Evolutionary conservation across 2,888 invertebrate genomes (phyloP).

Genomic region (Chelonus formosanus): DNA sequence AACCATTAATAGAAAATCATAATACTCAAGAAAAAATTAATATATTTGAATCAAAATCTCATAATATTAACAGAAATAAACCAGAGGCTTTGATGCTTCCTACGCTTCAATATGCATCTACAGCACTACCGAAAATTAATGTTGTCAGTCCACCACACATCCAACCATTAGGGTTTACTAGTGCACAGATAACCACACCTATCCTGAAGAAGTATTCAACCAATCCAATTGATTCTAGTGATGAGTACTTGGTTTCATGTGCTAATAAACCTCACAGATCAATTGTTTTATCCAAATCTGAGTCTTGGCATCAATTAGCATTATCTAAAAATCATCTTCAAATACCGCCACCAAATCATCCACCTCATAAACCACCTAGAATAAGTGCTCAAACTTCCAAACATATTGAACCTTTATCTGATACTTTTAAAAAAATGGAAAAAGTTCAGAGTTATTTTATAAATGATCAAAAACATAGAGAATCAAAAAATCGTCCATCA

Average conservation of each 20-base stretch:
- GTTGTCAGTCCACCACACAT: slow-evolving; percentile 44
- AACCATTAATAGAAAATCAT: slow-evolving; percentile 45
- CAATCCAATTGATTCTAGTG: slow-evolving; percentile 56
- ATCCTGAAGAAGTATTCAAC: slow-evolving; percentile 34
- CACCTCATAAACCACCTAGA: slow-evolving; percentile 64
- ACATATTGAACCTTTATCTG: slow-evolving; percentile 39
- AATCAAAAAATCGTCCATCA: slow-evolving; percentile 44
- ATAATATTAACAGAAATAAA: slow-evolving; percentile 34
- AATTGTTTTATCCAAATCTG: slow-evolving; percentile 72
- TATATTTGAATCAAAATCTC: slow-evolving; percentile 49
- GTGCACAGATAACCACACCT: slow-evolving; percentile 32
- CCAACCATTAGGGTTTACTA: background rate
- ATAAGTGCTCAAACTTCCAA: slow-evolving; percentile 71
- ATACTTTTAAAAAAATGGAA: slow-evolving; percentile 60
- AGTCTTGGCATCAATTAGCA: slow-evolving; percentile 82
- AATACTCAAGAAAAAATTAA: slow-evolving; percentile 53
- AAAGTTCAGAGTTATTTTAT: slow-evolving; percentile 59
- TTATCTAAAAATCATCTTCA: slow-evolving; percentile 53
- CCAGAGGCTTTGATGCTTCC: slow-evolving; percentile 47
- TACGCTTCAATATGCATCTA: slow-evolving; percentile 29
- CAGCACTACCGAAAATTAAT: slow-evolving; percentile 45
- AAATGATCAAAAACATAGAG: slow-evolving; percentile 13
- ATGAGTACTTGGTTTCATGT: slow-evolving; percentile 60
- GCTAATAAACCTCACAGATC: slow-evolving; percentile 56
- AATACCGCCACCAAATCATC: slow-evolving; percentile 58